Conservation (phyloP, 2,888 invertebrate genomes). For the Mesoligia furuncula region DNA sequence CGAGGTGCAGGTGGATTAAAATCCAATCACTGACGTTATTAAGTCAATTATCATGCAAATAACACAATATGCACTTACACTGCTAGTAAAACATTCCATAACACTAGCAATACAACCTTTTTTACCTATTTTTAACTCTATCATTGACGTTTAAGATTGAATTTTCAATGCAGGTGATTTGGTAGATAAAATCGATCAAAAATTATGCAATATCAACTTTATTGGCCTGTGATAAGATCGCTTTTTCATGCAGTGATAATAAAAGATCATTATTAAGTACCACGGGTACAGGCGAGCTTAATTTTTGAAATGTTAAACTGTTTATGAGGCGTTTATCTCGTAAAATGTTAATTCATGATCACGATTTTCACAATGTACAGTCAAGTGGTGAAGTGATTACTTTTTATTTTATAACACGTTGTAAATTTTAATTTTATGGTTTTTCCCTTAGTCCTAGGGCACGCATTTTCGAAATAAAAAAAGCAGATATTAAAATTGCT, state of each 20-base stretch:
- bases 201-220: slow-evolving; percentile 23
- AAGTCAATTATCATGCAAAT: slow-evolving; percentile 61
- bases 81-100: slow-evolving; percentile 21
- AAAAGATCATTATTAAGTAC: slow-evolving; percentile 47
- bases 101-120: neutral
- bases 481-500: neutral
- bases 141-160: fast-evolving
- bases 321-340: slow-evolving; percentile 64
- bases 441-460: slow-evolving; percentile 16
- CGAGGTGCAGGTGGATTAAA: slow-evolving; percentile 45
- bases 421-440: slow-evolving; percentile 35
- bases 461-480: neutral
- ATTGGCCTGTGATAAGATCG: slow-evolving; percentile 17
- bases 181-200: neutral
- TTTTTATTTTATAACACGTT: slow-evolving; percentile 46
- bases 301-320: slow-evolving; percentile 65
- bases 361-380: slow-evolving; percentile 59
- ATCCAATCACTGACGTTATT: slow-evolving; percentile 52
- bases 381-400: slow-evolving; percentile 48
- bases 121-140: slow-evolving; percentile 23
- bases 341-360: slow-evolving; percentile 68
- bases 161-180: neutral
- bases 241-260: slow-evolving; percentile 16
- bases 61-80: slow-evolving; percentile 54
- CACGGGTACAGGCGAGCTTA: slow-evolving; percentile 41